Base-by-base conservation (phyloP, 92 coral and sea anemone genomes). In the Epizoanthus ramosus region DNA sequence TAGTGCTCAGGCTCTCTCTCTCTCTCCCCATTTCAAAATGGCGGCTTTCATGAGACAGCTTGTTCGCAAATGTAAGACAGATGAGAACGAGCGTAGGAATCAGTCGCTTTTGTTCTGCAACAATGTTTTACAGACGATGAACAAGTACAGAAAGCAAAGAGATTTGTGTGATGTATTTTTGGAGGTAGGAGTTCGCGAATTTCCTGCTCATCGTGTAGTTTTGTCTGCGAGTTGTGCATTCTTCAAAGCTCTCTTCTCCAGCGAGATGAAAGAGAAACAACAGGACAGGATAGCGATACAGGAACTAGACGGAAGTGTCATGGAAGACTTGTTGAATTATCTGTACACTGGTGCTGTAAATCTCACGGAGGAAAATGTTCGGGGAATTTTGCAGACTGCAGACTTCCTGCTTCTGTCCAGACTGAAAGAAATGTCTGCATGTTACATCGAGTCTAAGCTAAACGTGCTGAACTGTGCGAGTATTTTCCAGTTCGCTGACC, bases 341-440 rank as follows among this genome's bases (percentile, higher is more conserved):
- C 75, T 71, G 28, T 71, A 71, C 75, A 71, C 75, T 71, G 75
- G 75, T 8, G 75, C 21, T 39, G 56, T 71, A 56, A 45, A 41
- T 0, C 75, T 71, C 57, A 71, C 56, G 33, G 28, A 47, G 17
- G 31, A 21, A 18, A 71, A 71, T 47, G 58, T 37, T 25, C 58
- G 58, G 18, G 35, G 6, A 71, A 28, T 71, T 17, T 71, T 71
- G 35, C 79, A 74, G 17, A 50, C 80, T 74, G 67, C 80, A 16
- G 50, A 74, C 17, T 74, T 74, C 33, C 58, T 74, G 80, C 80
- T 74, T 33, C 25, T 74, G 24, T 28, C 67, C 22, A 56, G 50
- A 57, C 80, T 74, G 13, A 74, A 74, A 56, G 80, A 74, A 74
- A 74, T 56, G 80, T 67, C 80, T 17, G 80, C 80, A 31, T 74